Evolutionary conservation across 2,113 vertebrate genomes (phyloP).

Genomic region (Pseudorhombus dupliciocellatus): DNA sequence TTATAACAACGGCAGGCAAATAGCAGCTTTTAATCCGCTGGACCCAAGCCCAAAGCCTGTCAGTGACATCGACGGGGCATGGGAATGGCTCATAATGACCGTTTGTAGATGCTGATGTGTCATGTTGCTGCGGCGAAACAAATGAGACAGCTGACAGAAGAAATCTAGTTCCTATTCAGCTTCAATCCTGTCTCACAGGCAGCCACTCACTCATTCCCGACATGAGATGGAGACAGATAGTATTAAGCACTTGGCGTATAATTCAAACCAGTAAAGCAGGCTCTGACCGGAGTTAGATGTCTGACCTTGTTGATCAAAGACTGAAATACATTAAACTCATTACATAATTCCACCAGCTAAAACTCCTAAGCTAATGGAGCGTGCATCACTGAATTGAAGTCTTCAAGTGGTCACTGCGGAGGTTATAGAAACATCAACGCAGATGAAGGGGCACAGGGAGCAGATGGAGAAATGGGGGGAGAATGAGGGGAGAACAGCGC

Average conservation of each 20-base stretch:
- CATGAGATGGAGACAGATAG: constrained; percentile 20
- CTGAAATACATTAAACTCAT: constrained; percentile 28
- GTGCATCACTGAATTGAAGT: constrained; percentile 21
- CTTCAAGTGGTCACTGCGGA: constrained; percentile 51
- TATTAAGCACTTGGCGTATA: neutral
- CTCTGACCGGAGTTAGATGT: neutral
- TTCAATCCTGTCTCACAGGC: constrained; percentile 20
- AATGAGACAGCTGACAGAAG: constrained; percentile 13
- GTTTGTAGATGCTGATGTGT: constrained; percentile 42
- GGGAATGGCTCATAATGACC: constrained; percentile 59
- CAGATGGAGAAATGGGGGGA: constrained; percentile 26
- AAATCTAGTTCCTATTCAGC: constrained; percentile 25
- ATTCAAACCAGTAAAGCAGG: constrained; percentile 31
- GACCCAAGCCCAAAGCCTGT: constrained; percentile 32
- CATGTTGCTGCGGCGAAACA: constrained; percentile 29
- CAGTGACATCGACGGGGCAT: constrained; percentile 51
- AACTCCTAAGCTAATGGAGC: constrained; percentile 33
- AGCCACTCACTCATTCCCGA: constrained; percentile 22
- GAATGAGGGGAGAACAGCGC: neutral
- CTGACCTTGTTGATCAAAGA: constrained; percentile 30
- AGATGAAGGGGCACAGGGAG: constrained; percentile 37
- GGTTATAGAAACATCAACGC: constrained; percentile 45
- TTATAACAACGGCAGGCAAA: constrained; percentile 42
- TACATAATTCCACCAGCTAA: constrained; percentile 25
- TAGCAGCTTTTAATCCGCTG: constrained; percentile 31